Base-by-base conservation (phyloP, 2,113 vertebrate species). In the Eonycteris spelaea region DNA sequence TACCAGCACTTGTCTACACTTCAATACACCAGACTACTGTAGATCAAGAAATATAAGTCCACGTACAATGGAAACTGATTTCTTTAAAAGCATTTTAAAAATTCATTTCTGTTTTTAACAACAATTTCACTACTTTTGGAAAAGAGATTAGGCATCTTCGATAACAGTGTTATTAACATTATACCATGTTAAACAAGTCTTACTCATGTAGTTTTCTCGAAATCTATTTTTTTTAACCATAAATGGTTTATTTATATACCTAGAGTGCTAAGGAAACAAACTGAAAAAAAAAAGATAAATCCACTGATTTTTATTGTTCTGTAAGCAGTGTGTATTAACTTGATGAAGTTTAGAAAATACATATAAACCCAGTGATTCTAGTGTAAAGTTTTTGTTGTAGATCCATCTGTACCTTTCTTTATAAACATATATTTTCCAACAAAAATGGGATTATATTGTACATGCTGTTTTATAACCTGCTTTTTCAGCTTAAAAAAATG, bases 401-500 rank as follows among this genome's bases (percentile, higher is more conserved):
- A 59, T 63, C 73, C 7, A 59, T 73, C n/a, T 5, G 26, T 38
- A 65, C 18, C 43, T 86, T 86, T 84, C 21, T 48, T 70, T 53
- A 84, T 53, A 8, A 14, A 43, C 15, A 10, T 78, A 57, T 86
- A 57, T 86, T 92, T 71, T 70, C 80, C 13, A 87, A 84, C n/a
- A 73, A 71, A 92, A 55, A 79, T 61, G 1, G 21, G 7, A 65
- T 85, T 68, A 19, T 67, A 70, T 59, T 40, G 7, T 65, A 38
- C 18, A n/a, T 30, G 30, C 22, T 85, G 15, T 90, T 82, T 86
- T 92, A 57, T 80, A 89, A 75, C 33, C 33, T 86, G 9, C 5
- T 61, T 89, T 92, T 70, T 82, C 65, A 74, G 53, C n/a, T 74
- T 73, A 84, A 92, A 84, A 91, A 77, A 84, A 75, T 38, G 33